Evolutionary conservation across 1,140 invertebrate genomes (phyloP), one percentile per base, ranked within the genome.

Genomic region (Neomicropteryx cornuta): DNA sequence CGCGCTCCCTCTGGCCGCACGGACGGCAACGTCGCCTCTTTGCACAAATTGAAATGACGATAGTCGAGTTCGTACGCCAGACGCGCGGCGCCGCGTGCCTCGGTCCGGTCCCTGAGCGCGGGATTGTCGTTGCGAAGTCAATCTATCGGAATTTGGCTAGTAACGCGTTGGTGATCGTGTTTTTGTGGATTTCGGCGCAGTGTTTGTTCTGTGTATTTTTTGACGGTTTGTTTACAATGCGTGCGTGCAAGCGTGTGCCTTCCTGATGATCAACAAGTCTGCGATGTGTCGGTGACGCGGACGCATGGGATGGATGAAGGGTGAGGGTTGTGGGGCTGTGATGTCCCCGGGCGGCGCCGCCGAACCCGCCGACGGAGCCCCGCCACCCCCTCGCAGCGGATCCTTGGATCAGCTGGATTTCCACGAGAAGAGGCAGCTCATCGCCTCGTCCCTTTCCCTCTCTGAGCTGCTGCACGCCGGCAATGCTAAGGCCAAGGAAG

Each of bases 371-470:
- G 60, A 60, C 59, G 59, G 59, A 46, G 58, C 54, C 42, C 57
- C 11, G 11, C 70, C 70, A 3, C 78, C 80, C 4, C 80, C 83
- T 49, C 66, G 85, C 44, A 87, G 84, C 61, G 86, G 81, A 55
- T 87, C 83, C 48, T 71, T 90, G 66, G 87, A 91, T 66, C 86
- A 85, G 61, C 72, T 90, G 18, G 89, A 90, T 63, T 92, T 90
- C 55, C 84, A 90, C 60, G 87, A 92, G 67, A 88, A 88, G 62
- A 69, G 86, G 41, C 83, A 88, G 64, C 68, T 90, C 44, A 90
- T 92, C 39, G 87, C 87, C 4, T 88, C 85, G 31, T 86, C 85
- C 19, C 59, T 90, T 47, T 89, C 85, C 28, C 64, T 90, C 20
- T 86, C 84, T 36, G 87, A 91, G 58, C 87, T 90, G 55, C 58